These are phyloP conservation scores for Dolichomitus sp. DNA, from an alignment of 2,888 invertebrate species.

Conservation along the genomic window DNA sequence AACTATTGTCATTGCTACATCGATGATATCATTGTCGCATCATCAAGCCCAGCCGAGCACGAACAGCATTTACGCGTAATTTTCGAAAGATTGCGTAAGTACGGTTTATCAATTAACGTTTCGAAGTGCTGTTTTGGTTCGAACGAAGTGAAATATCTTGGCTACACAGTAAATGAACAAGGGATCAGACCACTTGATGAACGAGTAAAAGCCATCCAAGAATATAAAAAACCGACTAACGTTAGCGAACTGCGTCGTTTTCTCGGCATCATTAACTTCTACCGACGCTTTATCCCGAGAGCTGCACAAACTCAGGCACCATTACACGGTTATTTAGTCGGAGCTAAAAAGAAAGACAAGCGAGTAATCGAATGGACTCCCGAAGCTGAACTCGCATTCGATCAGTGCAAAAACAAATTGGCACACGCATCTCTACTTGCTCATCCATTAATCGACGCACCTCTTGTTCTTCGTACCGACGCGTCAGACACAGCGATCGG, in stretches of 20 bases:
- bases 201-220: conserved; percentile 1
- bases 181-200: conserved; percentile 37
- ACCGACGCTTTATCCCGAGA: conserved; percentile 32
- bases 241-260: conserved; percentile 45
- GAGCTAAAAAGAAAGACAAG: conserved; percentile 48
- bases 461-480: background rate
- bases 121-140: conserved; percentile 32
- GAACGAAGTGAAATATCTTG: conserved; percentile 20
- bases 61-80: conserved; percentile 22
- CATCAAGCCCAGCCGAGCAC: background rate
- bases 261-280: conserved; percentile 48
- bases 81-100: conserved; percentile 19
- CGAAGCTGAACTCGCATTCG: conserved; percentile 44
- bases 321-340: conserved; percentile 3
- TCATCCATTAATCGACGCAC: conserved; percentile 11
- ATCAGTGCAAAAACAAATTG: conserved; percentile 7
- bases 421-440: conserved; percentile 25
- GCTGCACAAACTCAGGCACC: conserved; percentile 42
- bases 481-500: conserved; percentile 45
- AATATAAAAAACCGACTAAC: conserved; percentile 19
- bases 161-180: background rate
- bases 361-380: conserved; percentile 29
- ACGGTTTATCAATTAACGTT: conserved; percentile 33
- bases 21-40: conserved; percentile 45
- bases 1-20: conserved; percentile 31